Evolutionary conservation across 2,113 vertebrate species (phyloP), one percentile per base, ranked within the genome.

Genomic region (Columbina picui): DNA sequence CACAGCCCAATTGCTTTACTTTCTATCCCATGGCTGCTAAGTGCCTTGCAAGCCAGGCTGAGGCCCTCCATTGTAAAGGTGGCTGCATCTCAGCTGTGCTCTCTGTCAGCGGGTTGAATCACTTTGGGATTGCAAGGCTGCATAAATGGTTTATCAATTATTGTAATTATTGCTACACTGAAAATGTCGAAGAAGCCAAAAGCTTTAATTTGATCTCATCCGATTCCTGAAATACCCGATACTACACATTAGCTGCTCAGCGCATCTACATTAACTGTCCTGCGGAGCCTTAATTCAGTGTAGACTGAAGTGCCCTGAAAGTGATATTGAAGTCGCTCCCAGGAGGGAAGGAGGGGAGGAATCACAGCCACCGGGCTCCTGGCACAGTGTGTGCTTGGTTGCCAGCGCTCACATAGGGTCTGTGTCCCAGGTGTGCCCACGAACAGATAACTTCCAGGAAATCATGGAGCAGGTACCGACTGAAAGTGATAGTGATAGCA

Each of bases 401-500:
- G 1, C 85, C 2, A 19, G 25, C 0, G 1, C 39, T 89, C 57
- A 19, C 0, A 0, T 36, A 41, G 0, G 0, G 15, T 14, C 36
- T 21, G 21, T 26, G 32, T 78, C 65, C 53, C 82, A 85, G 39
- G 53, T 10, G 1, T 45, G 39, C 39, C 61, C 7, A 6, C 56
- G 41, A 55, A 14, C 32, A 29, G 41, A 61, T 0, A 69, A 71
- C 59, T 94, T 83, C 90, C 79, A 86, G 84, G 85, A 80, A 90
- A 75, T 34, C 50, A 49, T 1, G 34, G 50, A 80, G 47, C 82
- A 78, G 36, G 36, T 65, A 79, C 26, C 1, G 4, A 29, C 15
- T 9, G 1, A 71, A 77, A 69, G 68, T 2, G 2, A 57, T 38
- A 69, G 68, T 2, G 2, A 57, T 38, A 7, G 8, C 2, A 3